Conservation (phyloP, 2,888 invertebrate genomes). For the Therioaphis trifolii region DNA sequence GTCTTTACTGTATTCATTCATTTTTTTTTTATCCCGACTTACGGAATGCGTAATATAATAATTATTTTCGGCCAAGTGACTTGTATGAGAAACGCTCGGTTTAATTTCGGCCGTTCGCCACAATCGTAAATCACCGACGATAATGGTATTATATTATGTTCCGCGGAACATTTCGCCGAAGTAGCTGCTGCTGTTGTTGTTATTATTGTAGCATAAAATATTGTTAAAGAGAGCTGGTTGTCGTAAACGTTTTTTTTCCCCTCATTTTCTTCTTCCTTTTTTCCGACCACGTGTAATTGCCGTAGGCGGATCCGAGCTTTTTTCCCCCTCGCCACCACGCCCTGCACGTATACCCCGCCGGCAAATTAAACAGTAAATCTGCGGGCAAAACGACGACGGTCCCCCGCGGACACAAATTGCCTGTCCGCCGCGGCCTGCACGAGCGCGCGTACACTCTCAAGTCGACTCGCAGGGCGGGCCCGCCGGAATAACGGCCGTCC, state of each 20-base stretch:
- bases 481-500: no score
- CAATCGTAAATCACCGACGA: background rate
- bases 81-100: no score
- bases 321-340: background rate
- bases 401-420: slow-evolving; percentile 8
- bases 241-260: background rate
- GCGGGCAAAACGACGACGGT: slow-evolving; percentile 8
- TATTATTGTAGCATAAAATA: background rate
- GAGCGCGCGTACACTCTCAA: no score
- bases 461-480: no score
- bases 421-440: no score
- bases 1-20: no score
- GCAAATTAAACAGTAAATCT: slow-evolving; percentile 3
- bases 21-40: no score
- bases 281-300: slow-evolving; percentile 1
- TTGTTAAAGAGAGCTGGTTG: no score
- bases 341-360: background rate
- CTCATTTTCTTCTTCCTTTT: background rate
- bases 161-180: background rate
- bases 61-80: no score
- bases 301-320: background rate
- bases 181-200: background rate
- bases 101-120: background rate
- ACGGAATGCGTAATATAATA: no score
- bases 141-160: no score